Evolutionary conservation across 1,140 invertebrate genomes (phyloP), one percentile per base, ranked within the genome.

Genomic region (Drosophila repleta): DNA sequence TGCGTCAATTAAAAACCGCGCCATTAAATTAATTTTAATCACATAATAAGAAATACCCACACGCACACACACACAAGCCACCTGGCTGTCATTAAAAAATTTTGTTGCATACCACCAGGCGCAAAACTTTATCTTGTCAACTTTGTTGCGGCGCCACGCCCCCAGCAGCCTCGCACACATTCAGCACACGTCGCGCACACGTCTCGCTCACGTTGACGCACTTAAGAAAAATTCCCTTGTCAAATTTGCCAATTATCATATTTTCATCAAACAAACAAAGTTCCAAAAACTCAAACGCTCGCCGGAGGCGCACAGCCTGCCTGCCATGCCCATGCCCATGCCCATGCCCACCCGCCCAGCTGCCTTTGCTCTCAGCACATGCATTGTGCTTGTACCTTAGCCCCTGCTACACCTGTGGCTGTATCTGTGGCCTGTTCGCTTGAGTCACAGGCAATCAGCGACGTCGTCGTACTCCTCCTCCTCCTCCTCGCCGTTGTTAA

Each of bases 161-260:
- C 17, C 29, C 45, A 13, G n/a, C 17, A 13, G 21, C 41, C 11
- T 39, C 39, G 6, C 0, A 20, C 1, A 10, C 6, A 17, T 7
- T 8, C n/a, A 32, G 32, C 37, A 29, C 29, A 29, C 49, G 15
- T 18, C 11, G n/a, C 74, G 41, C 45, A 62, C 64, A 61, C 43
- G 61, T 65, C 46, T 35, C 51, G 39, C 63, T 56, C 26, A 41
- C 68, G 71, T 83, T 76, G 71, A 79, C 81, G 85, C 84, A 79
- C 76, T 88, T 83, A 87, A 90, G 82, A 90, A 90, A 90, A 90
- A 90, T 90, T 90, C 89, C 84, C 81, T 83, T 89, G 84, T 90
- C 89, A 90, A 90, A 90, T 90, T 90, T 90, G 90, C 89, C 90
- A 90, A 90, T 90, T 90, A 90, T 90, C 90, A 90, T 90, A 90